Evolutionary conservation across 64 coral and sea anemone genomes (phyloP).

Genomic region (Catalaphyllia jardinei): DNA sequence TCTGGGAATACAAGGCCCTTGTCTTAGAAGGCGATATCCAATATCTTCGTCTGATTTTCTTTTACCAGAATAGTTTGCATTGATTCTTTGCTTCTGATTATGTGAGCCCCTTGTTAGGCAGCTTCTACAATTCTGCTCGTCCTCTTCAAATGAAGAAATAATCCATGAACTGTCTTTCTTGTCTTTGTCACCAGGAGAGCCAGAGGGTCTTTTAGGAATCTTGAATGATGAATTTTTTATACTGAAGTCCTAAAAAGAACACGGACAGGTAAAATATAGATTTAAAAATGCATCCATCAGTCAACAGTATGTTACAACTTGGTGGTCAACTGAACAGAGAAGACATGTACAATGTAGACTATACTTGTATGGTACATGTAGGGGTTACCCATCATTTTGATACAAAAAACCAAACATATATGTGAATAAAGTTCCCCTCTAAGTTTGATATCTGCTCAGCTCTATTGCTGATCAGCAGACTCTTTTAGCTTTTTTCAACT

Average conservation of each 20-base stretch:
- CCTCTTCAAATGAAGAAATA: background rate
- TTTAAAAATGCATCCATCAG: no score
- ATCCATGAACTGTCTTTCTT: background rate
- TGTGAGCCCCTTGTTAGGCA: background rate
- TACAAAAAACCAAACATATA: no score
- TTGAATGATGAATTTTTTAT: background rate
- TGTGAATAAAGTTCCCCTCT: no score
- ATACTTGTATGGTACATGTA: no score
- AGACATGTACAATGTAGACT: no score
- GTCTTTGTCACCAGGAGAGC: background rate
- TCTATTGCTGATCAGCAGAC: no score
- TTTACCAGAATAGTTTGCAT: background rate
- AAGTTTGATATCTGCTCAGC: no score
- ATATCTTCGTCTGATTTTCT: background rate
- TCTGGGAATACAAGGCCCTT: background rate
- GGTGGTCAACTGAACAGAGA: no score
- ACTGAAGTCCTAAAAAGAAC: constrained; percentile 2
- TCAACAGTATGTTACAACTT: no score
- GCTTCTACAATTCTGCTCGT: background rate
- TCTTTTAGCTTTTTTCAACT: no score
- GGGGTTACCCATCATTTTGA: no score
- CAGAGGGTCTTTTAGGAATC: constrained; percentile 8
- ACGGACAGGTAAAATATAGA: no score
- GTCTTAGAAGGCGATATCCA: background rate
- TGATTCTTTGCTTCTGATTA: background rate